Conservation (phyloP, 2,113 vertebrate genomes). For the Bufo gargarizans region DNA sequence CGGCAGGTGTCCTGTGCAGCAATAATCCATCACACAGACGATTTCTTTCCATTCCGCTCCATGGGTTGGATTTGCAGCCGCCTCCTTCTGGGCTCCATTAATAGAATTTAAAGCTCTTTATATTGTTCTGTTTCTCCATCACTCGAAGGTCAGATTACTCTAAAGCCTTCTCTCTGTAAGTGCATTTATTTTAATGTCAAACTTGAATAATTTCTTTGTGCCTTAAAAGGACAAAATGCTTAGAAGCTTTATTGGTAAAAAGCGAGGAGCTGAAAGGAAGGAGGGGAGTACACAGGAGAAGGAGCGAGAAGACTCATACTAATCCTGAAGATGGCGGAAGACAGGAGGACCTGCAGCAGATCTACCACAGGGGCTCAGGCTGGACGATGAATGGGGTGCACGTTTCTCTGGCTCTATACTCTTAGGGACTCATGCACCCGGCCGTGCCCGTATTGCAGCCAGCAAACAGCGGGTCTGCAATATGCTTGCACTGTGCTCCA, state of each 20-base stretch:
- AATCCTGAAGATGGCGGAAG: too few species aligned
- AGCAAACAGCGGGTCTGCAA: too few species aligned
- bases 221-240: constrained; percentile 12
- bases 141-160: not conserved
- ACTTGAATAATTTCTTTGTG: constrained; percentile 27
- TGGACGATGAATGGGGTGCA: too few species aligned
- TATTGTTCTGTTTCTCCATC: not conserved
- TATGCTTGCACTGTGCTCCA: too few species aligned
- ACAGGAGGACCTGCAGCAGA: too few species aligned
- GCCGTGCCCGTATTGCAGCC: too few species aligned
- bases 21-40: not conserved
- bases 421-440: too few species aligned
- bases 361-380: too few species aligned
- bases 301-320: not conserved
- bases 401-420: too few species aligned
- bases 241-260: not conserved
- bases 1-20: not conserved
- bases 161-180: not conserved
- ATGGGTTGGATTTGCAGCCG: not conserved
- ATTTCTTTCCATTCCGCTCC: not conserved
- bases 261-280: not conserved
- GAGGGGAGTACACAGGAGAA: not conserved
- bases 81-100: not conserved
- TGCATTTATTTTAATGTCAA: constrained; percentile 5
- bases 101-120: not conserved